phyloP scores from a whole-genome alignment of 2,113 vertebrate genomes.

The Xiphophorus couchianus region DNA sequence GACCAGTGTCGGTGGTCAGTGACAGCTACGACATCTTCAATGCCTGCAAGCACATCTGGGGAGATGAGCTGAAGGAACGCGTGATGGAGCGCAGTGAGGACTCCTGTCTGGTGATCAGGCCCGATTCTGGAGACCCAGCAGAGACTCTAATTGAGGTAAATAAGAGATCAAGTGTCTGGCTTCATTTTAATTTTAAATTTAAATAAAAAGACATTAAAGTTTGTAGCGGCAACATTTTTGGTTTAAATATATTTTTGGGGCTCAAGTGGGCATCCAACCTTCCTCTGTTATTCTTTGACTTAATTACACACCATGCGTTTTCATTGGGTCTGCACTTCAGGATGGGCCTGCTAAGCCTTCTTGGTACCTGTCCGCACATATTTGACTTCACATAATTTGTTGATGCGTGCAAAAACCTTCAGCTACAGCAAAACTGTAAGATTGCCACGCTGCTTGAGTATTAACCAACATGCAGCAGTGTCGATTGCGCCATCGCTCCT shows the following conservation, averaged over 20 bases:
- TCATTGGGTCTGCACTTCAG: too few relatives aligned
- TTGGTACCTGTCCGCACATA: too few relatives aligned
- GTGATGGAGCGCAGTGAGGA: slow-evolving; percentile 80
- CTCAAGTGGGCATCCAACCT: too few relatives aligned
- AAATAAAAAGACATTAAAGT: too few relatives aligned
- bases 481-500: too few relatives aligned
- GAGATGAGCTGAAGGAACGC: slow-evolving; percentile 78
- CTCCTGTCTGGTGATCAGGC: slow-evolving; percentile 77
- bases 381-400: too few relatives aligned
- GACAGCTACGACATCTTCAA: slow-evolving; percentile 85
- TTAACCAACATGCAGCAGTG: too few relatives aligned
- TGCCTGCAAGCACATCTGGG: slow-evolving; percentile 83
- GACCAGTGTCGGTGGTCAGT: slow-evolving; percentile 80
- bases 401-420: not conserved
- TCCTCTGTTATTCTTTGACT: too few relatives aligned
- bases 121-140: slow-evolving; percentile 80
- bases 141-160: slow-evolving; percentile 78
- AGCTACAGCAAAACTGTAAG: not conserved
- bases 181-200: not conserved
- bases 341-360: too few relatives aligned
- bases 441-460: not conserved
- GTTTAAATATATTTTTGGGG: too few relatives aligned
- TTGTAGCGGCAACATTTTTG: too few relatives aligned
- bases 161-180: not conserved
- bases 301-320: too few relatives aligned